Conservation (phyloP, 1,140 invertebrate genomes). For the Proctacanthus coquilletti region DNA sequence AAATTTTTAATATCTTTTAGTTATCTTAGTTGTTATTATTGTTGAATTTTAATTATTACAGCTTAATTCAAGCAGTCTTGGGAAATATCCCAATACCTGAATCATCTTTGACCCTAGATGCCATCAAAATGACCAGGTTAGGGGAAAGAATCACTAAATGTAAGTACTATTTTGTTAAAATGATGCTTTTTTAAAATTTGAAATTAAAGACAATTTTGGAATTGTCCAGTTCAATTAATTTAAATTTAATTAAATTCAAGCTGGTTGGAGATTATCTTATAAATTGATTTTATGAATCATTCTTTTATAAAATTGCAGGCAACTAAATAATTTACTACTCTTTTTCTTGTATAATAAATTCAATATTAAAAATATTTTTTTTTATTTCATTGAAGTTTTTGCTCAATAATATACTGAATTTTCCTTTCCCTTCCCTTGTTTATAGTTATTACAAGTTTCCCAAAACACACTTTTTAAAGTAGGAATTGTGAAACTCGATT, state of each 20-base stretch:
- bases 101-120: slow-evolving; percentile 48
- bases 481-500: too few species aligned
- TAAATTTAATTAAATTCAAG: slow-evolving; percentile 3
- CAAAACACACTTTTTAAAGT: too few species aligned
- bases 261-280: neutral
- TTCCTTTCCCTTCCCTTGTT: neutral
- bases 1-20: slow-evolving; percentile 5
- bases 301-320: too few species aligned
- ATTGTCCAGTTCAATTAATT: slow-evolving; percentile 3
- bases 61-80: slow-evolving; percentile 56
- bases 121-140: slow-evolving; percentile 48
- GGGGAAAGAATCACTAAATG: slow-evolving; percentile 52
- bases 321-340: too few species aligned
- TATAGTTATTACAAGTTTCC: neutral
- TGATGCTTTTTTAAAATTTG: neutral
- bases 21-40: slow-evolving; percentile 7
- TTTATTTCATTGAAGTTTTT: too few species aligned
- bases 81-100: slow-evolving; percentile 52
- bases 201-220: slow-evolving; percentile 1
- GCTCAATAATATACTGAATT: too few species aligned
- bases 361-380: too few species aligned
- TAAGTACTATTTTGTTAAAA: too few species aligned
- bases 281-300: too few species aligned
- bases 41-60: slow-evolving; percentile 27
- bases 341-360: too few species aligned